Base-by-base conservation (phyloP, 2,113 vertebrate genomes). In the Rallus limicola region DNA sequence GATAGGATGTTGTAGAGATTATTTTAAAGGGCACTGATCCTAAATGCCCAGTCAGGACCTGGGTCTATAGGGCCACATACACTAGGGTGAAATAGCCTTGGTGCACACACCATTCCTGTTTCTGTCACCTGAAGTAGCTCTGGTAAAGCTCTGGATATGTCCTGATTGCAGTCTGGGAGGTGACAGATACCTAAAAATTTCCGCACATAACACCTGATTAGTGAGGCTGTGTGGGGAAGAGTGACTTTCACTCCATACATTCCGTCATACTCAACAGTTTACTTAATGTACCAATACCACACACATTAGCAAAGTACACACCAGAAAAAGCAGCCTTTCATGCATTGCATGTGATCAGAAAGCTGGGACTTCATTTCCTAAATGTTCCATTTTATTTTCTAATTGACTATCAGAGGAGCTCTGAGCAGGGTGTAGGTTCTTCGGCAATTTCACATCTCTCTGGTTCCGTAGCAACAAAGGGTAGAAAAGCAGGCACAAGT, bases 311-410 rank as follows among this genome's bases (percentile, higher is more conserved):
- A 95, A 92, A 91, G 81, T 76, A 95, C 46, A 72, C 75, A 90
- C 18, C 42, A 92, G 92, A 53, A 89, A 94, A 94, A 44, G 33
- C 67, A 94, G 44, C 82, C 65, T 71, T 92, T 95, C 90, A 71
- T 40, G 70, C 68, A 70, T 80, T 85, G 19, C 80, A 14, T 90
- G 44, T 55, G 72, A 92, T 84, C 72, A 75, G 64, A 83, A 95
- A 93, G 13, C 74, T 85, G 55, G 38, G 50, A 79, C 36, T 33
- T 93, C 79, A 90, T 88, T 94, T 93, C 87, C 72, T 94, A 88
- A 95, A 94, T 88, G 82, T 92, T 90, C 72, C 63, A 48, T 86
- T 96, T 91, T 92, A 87, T 94, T 95, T 87, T 87, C 67, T 87
- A 95, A 89, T 89, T 90, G 69, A 91, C 72, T 91, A 38, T 38